Conservation (phyloP, 2,888 invertebrate species). For the Volucella zonaria region DNA sequence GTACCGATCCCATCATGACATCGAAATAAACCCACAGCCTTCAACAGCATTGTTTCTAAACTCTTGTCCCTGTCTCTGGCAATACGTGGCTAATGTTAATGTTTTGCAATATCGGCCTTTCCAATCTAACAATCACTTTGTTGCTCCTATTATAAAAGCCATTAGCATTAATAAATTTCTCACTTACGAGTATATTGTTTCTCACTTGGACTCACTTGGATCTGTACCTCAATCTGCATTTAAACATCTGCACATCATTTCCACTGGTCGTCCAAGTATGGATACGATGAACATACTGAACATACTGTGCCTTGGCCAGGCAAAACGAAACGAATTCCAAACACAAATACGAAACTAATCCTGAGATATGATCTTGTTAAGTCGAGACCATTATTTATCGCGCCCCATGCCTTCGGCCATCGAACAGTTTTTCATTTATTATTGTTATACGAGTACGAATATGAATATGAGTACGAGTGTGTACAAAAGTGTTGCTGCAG, state of each 20-base stretch:
- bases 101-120: neutral
- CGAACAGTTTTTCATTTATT: conserved; percentile 72
- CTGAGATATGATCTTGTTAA: conserved; percentile 74
- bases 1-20: too few relatives aligned
- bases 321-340: conserved; percentile 55
- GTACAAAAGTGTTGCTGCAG: neutral
- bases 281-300: too few relatives aligned
- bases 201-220: conserved; percentile 2
- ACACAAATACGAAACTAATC: conserved; percentile 71
- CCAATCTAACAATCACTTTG: neutral
- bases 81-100: too few relatives aligned
- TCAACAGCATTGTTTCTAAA: too few relatives aligned
- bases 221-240: conserved; percentile 41
- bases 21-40: too few relatives aligned
- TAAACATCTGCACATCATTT: conserved; percentile 62
- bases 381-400: conserved; percentile 74
- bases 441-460: conserved; percentile 57
- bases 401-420: conserved; percentile 70
- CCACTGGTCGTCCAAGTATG: neutral
- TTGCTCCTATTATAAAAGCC: conserved; percentile 50
- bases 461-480: too few relatives aligned
- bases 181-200: conserved; percentile 43
- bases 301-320: conserved; percentile 1
- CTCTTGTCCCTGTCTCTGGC: too few relatives aligned
- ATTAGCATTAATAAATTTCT: conserved; percentile 63